Conservation (phyloP, 2,113 vertebrate species). For the Raphicerus campestris region DNA sequence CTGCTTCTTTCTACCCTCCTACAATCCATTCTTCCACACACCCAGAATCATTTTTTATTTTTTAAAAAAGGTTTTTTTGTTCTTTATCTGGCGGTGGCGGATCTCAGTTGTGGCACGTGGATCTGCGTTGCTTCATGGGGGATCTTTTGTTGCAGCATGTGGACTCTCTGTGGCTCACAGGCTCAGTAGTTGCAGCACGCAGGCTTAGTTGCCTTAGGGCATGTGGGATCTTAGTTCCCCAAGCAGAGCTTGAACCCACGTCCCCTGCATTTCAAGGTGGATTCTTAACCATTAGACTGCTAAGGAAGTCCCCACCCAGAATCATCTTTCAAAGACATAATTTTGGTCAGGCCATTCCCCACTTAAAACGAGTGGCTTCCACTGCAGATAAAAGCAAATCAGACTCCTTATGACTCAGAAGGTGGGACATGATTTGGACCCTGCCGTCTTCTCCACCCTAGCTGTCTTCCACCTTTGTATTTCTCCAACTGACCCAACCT, state of each 20-base stretch:
- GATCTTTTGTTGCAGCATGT: not conserved
- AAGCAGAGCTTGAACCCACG: not conserved
- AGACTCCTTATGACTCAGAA: not conserved
- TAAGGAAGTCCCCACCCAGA: not conserved
- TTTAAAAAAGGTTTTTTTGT: not conserved
- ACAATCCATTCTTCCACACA: not conserved
- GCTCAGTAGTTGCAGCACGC: not conserved
- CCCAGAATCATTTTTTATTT: not conserved
- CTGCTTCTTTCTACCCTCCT: not conserved
- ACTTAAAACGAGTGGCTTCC: not conserved
- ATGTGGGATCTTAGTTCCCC: not conserved
- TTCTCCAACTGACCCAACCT: not conserved
- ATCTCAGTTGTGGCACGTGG: not conserved
- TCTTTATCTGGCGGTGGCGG: not conserved
- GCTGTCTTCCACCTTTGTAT: fast-evolving
- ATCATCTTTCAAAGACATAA: not conserved
- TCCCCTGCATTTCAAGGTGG: not conserved
- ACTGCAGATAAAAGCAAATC: not conserved
- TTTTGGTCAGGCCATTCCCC: not conserved
- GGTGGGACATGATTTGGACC: not conserved
- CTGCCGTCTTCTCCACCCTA: not conserved
- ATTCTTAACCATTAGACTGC: not conserved
- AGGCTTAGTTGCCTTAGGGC: not conserved
- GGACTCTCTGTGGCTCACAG: not conserved
- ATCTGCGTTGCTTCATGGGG: not conserved